Evolutionary conservation across 35 echinoderm and acorn worm species (phyloP).

Genomic region (Amphiura filiformis): DNA sequence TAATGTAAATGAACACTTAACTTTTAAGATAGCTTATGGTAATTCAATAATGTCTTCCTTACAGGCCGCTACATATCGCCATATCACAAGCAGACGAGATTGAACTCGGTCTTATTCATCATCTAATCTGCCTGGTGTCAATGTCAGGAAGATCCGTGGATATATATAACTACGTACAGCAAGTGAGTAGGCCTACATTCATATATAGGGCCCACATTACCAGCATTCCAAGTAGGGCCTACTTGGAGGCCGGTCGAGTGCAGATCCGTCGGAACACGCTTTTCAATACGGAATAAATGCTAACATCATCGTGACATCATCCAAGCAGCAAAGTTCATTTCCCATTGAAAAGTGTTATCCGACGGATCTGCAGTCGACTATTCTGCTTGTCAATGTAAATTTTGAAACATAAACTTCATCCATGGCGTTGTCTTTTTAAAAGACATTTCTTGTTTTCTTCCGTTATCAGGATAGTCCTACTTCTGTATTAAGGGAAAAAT

Average conservation of each 20-base stretch:
- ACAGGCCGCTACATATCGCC: conserved; percentile 83
- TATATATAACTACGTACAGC: conserved; percentile 86
- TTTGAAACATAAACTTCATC: too few species aligned
- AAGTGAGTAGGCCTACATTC: conserved; percentile 54
- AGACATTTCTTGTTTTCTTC: background rate
- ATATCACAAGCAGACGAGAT: conserved; percentile 58
- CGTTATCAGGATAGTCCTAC: background rate
- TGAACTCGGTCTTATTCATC: conserved; percentile 57
- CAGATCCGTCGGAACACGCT: too few species aligned
- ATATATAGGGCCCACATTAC: background rate
- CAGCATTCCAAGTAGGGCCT: background rate
- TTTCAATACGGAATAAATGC: too few species aligned
- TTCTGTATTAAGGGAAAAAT: background rate
- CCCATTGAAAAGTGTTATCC: too few species aligned
- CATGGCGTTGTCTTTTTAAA: too few species aligned
- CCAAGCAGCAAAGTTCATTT: too few species aligned
- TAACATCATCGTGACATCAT: too few species aligned
- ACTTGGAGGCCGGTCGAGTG: background rate
- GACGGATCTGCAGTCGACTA: too few species aligned
- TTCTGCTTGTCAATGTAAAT: too few species aligned
- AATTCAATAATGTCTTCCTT: too few species aligned
- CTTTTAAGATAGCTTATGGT: too few species aligned
- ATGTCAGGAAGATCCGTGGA: conserved; percentile 71
- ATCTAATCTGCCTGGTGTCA: conserved; percentile 58
- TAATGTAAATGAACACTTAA: too few species aligned